These are phyloP conservation scores for Mus spicilegus DNA, from an alignment of 2,113 vertebrate species.

Conservation along the genomic window DNA sequence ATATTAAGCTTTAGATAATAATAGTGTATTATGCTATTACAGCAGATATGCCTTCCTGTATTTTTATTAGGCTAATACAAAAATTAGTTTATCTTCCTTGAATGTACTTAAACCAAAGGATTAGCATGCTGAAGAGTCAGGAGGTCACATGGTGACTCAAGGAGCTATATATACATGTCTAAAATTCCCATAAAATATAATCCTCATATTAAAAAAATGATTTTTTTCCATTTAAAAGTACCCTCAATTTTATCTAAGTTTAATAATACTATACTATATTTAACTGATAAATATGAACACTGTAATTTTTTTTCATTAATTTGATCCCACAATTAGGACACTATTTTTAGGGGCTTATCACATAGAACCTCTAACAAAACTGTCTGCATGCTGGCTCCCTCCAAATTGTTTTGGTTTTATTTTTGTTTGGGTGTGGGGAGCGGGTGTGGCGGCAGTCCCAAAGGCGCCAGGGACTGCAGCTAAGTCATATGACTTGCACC, in stretches of 20 bases:
- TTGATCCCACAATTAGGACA: not conserved
- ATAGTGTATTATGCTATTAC: slow-evolving; percentile 72
- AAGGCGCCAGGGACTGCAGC: no score
- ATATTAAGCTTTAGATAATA: slow-evolving; percentile 74
- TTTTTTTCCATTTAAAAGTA: not conserved
- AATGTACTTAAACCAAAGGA: slow-evolving; percentile 59
- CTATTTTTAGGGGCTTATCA: not conserved
- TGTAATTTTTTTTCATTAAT: slow-evolving; percentile 27
- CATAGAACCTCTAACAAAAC: not conserved
- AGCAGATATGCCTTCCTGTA: slow-evolving; percentile 70
- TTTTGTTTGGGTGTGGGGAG: no score
- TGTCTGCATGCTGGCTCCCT: not conserved
- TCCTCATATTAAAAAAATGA: not conserved
- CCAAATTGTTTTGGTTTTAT: not conserved
- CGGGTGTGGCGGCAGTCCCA: no score
- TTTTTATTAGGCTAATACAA: slow-evolving; percentile 68
- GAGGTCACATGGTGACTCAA: not conserved
- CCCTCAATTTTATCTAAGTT: not conserved
- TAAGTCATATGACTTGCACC: no score
- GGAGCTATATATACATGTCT: not conserved
- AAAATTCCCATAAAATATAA: not conserved
- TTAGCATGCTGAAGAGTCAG: not conserved
- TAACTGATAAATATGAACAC: not conserved
- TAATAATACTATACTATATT: not conserved
- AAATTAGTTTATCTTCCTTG: slow-evolving; percentile 74